Percentiles rank a stretch among this genome's conserved stretches.
phyloP scores from a whole-genome alignment of 2,797 vertebrate genomes.

The Xyrichtys novacula region DNA sequence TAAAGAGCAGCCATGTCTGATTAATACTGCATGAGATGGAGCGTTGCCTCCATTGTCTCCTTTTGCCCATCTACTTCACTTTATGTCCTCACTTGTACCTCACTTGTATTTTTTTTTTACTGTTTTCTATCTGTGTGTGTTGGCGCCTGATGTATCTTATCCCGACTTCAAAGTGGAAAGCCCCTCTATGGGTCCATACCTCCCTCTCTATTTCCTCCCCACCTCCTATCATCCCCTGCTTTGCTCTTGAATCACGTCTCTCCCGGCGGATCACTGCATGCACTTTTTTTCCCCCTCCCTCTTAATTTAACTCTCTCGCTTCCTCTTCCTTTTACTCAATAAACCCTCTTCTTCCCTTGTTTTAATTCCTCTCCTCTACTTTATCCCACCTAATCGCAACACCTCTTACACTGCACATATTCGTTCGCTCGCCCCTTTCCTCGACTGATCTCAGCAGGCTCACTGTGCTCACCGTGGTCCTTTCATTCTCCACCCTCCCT shows the following conservation, averaged over 20 bases:
- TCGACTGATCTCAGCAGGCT: slow-evolving; percentile 54
- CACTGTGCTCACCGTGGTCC: neutral
- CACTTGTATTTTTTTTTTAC: slow-evolving; percentile 39
- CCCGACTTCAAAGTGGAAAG: slow-evolving; percentile 60
- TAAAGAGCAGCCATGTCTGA: slow-evolving; percentile 59
- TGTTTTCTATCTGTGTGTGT: slow-evolving; percentile 13
- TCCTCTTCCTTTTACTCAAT: slow-evolving; percentile 4
- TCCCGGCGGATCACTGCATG: slow-evolving; percentile 30
- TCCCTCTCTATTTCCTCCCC: slow-evolving; percentile 41
- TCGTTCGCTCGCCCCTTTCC: slow-evolving; percentile 18
- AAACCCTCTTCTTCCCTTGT: slow-evolving; percentile 1
- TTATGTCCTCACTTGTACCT: slow-evolving; percentile 43
- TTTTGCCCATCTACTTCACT: slow-evolving; percentile 41
- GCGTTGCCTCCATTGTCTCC: slow-evolving; percentile 58
- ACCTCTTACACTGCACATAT: slow-evolving; percentile 8
- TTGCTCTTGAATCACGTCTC: slow-evolving; percentile 28
- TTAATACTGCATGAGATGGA: slow-evolving; percentile 67
- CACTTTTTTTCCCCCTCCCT: slow-evolving; percentile 11
- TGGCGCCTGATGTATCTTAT: slow-evolving; percentile 34
- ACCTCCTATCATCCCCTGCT: slow-evolving; percentile 35
- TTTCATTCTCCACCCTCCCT: slow-evolving; percentile 29
- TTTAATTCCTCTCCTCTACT: slow-evolving; percentile 18
- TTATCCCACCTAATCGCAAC: slow-evolving; percentile 45
- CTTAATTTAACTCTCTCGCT: slow-evolving; percentile 29
- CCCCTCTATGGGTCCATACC: slow-evolving; percentile 32